These are phyloP conservation scores for Malacoctenus gilli DNA, from an alignment of 2,797 vertebrate genomes.

Conservation along the genomic window DNA sequence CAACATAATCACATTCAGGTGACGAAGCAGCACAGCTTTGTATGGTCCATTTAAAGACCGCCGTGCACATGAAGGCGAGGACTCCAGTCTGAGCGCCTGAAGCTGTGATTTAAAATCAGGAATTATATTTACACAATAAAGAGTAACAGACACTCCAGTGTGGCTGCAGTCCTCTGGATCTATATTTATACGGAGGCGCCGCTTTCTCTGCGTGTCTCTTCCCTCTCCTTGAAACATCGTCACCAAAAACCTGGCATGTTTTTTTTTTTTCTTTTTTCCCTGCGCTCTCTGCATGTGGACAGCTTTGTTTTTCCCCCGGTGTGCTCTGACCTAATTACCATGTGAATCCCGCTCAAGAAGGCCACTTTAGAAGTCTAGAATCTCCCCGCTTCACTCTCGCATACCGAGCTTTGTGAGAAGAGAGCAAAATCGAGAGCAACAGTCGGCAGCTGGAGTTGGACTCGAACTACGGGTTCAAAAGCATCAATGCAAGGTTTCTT, in stretches of 20 bases:
- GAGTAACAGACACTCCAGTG: conserved; percentile 28
- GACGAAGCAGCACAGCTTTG: conserved; percentile 40
- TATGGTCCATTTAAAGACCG: conserved; percentile 18
- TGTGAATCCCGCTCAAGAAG: conserved; percentile 63
- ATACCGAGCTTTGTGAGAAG: conserved; percentile 15
- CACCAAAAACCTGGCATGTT: conserved; percentile 28
- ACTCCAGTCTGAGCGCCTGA: conserved; percentile 26
- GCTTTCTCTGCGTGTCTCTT: conserved; percentile 15
- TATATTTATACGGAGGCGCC: background rate
- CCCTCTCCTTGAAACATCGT: conserved; percentile 30
- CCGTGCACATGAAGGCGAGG: conserved; percentile 17
- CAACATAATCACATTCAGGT: conserved; percentile 49
- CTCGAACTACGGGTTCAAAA: no score
- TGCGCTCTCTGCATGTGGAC: conserved; percentile 33
- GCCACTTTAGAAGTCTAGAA: conserved; percentile 61
- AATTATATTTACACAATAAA: conserved; percentile 44
- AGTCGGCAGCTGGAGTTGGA: background rate
- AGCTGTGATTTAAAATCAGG: conserved; percentile 45
- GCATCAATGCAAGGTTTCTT: no score
- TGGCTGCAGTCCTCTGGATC: conserved; percentile 24
- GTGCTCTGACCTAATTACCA: conserved; percentile 70
- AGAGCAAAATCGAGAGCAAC: conserved; percentile 40
- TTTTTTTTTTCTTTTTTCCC: no score
- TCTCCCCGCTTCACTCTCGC: conserved; percentile 47
- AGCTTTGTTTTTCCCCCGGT: conserved; percentile 63